phyloP scores from a whole-genome alignment of 1,140 invertebrate genomes.

The Drosophila suzukii region DNA sequence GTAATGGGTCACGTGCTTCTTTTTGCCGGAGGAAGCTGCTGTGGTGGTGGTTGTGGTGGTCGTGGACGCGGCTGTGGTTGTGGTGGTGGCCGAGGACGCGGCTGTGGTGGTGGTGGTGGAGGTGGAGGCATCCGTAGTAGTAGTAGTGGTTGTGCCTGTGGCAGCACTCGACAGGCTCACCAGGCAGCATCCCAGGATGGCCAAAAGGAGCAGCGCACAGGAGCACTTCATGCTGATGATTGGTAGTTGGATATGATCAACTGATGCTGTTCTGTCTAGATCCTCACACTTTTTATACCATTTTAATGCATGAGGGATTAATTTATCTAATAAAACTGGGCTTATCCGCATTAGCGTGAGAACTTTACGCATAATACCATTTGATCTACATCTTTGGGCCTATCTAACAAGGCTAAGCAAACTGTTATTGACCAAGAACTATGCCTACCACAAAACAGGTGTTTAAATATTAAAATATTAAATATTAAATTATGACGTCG shows the following conservation, averaged over 20 bases:
- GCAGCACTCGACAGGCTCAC: conserved; percentile 4
- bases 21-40: not conserved
- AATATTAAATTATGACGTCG: not conserved
- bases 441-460: conserved; percentile 3
- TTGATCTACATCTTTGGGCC: not conserved
- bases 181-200: conserved; percentile 14
- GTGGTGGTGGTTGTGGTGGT: not conserved
- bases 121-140: not conserved
- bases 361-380: not conserved
- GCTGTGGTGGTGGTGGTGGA: too few species aligned
- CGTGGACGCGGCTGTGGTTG: not conserved
- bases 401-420: conserved; percentile 1
- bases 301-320: not conserved
- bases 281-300: conserved; percentile 19
- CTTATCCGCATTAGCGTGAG: not conserved
- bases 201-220: conserved; percentile 4
- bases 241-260: conserved; percentile 5
- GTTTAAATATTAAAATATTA: conserved; percentile 10
- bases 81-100: not conserved
- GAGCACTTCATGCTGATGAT: conserved; percentile 12
- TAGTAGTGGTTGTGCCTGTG: conserved; percentile 2
- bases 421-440: conserved; percentile 11
- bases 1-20: not conserved
- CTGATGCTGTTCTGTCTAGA: conserved; percentile 23
- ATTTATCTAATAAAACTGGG: not conserved